Evolutionary conservation across 2,797 vertebrate genomes (phyloP).

Genomic region (Typhlichthys eigenmanni): DNA sequence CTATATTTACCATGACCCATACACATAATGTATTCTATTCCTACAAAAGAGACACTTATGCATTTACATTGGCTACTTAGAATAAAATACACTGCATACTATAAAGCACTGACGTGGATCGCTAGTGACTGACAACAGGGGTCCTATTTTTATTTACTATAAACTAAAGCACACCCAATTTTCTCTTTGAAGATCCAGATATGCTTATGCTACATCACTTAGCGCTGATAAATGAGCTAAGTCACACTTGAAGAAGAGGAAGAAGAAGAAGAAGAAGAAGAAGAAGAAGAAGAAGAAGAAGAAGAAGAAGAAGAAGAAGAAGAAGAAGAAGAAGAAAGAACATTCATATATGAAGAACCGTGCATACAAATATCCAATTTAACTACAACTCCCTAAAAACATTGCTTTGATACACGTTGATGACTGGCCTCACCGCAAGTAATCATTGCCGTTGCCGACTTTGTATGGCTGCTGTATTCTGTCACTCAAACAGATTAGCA

Average conservation of each 20-base stretch:
- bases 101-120: background rate
- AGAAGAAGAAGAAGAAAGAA: background rate
- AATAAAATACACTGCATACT: background rate
- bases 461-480: constrained; percentile 14
- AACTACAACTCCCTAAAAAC: constrained; percentile 53
- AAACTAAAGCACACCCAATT: no score
- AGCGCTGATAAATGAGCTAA: no score
- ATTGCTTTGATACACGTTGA: background rate
- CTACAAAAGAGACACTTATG: no score
- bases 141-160: no score
- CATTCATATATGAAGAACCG: background rate
- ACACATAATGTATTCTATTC: no score
- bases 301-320: background rate
- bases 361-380: background rate
- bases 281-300: background rate
- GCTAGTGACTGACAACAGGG: background rate
- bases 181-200: no score
- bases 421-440: constrained; percentile 53
- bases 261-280: background rate
- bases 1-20: no score
- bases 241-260: background rate
- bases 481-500: constrained; percentile 44
- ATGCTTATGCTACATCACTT: no score
- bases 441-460: constrained; percentile 4
- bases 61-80: background rate